These are phyloP conservation scores for Corvus cornix DNA, from an alignment of 2,113 vertebrate genomes.

Conservation along the genomic window DNA sequence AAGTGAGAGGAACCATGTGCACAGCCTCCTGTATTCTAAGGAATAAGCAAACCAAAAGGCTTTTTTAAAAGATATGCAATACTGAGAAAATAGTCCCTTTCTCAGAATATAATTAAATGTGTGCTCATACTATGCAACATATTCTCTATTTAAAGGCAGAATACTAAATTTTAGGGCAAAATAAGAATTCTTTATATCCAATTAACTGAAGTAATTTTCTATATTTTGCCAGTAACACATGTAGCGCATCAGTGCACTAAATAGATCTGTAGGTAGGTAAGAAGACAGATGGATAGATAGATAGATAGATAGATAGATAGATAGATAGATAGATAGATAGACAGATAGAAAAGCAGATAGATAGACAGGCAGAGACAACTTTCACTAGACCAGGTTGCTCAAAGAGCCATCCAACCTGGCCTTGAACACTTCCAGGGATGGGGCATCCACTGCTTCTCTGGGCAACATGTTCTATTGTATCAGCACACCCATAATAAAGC, in stretches of 20 bases:
- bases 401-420: background rate
- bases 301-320: background rate
- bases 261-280: background rate
- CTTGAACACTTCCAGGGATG: background rate
- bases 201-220: background rate
- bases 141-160: background rate
- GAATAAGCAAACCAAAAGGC: background rate
- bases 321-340: background rate
- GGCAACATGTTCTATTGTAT: background rate
- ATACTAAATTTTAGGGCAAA: background rate
- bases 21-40: background rate
- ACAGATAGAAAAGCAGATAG: background rate
- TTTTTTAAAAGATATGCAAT: background rate
- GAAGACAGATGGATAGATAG: background rate
- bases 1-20: background rate
- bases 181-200: background rate
- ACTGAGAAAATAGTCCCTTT: background rate
- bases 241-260: background rate
- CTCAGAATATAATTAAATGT: background rate
- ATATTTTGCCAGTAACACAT: background rate
- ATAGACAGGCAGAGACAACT: background rate
- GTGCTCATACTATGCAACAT: accelerated
- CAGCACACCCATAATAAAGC: background rate
- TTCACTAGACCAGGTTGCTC: background rate
- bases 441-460: background rate